Conservation (phyloP, 2,113 vertebrate species). For the Myotis lucifugus region DNA sequence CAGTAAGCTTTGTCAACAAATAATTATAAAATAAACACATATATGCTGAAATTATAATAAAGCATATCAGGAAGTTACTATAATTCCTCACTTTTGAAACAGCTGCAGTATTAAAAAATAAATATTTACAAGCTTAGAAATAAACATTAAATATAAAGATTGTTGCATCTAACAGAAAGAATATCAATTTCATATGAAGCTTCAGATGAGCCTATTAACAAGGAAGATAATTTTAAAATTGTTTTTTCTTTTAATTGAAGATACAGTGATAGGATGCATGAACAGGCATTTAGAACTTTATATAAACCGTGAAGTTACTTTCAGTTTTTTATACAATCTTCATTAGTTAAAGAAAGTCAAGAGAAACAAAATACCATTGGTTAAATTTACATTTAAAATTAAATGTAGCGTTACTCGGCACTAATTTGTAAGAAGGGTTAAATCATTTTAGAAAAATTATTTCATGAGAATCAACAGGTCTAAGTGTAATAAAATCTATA, state of each 20-base stretch:
- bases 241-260: neutral
- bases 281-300: neutral
- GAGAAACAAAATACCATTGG: neutral
- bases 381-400: constrained; percentile 25
- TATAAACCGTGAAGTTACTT: neutral
- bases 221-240: constrained; percentile 24
- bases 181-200: neutral
- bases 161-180: neutral
- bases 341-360: neutral
- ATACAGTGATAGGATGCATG: neutral
- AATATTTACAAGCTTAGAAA: neutral
- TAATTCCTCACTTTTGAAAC: constrained; percentile 30
- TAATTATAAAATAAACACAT: neutral
- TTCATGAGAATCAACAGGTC: neutral
- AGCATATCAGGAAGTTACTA: neutral
- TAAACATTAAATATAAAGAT: neutral
- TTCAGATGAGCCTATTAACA: neutral
- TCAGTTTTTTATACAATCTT: neutral
- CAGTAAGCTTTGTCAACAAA: neutral
- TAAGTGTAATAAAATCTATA: constrained; percentile 35
- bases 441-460: constrained; percentile 30
- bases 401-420: neutral
- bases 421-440: neutral
- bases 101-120: neutral
- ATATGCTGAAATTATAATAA: neutral